Percentiles rank a stretch among this genome's conserved stretches.
Conservation (phyloP, 2,888 invertebrate genomes). For the Tachina lurida region DNA sequence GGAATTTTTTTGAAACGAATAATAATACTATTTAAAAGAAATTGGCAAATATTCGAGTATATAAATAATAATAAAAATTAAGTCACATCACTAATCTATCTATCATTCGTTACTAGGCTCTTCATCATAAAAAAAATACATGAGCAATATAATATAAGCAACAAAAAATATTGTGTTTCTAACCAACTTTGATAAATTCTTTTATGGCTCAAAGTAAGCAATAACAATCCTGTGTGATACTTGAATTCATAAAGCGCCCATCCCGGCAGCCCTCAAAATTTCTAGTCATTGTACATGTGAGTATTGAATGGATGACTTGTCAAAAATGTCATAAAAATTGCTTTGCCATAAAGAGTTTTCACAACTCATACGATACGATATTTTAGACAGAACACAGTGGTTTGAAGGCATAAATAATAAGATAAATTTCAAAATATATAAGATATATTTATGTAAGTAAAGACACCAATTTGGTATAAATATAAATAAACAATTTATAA, state of each 20-base stretch:
- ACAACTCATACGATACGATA: slow-evolving; percentile 47
- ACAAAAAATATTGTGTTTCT: slow-evolving; percentile 42
- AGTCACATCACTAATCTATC: not conserved
- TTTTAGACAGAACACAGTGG: slow-evolving; percentile 16
- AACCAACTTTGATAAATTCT: slow-evolving; percentile 50
- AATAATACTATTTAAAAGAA: no score
- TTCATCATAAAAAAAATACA: slow-evolving; percentile 2
- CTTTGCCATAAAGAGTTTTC: slow-evolving; percentile 61
- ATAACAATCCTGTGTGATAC: slow-evolving; percentile 21
- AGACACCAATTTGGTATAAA: no score
- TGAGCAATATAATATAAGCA: not conserved
- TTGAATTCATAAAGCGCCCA: slow-evolving; percentile 35
- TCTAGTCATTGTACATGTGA: slow-evolving; percentile 31
- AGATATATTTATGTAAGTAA: no score
- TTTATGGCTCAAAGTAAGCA: slow-evolving; percentile 30
- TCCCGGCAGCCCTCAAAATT: slow-evolving; percentile 28
- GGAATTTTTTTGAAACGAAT: no score
- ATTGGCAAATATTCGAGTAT: no score
- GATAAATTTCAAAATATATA: not conserved
- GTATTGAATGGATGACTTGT: slow-evolving; percentile 74
- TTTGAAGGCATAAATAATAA: not conserved
- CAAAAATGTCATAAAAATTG: slow-evolving; percentile 74
- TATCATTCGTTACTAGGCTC: slow-evolving; percentile 29
- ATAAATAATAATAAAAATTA: no score
- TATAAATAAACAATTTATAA: no score